Evolutionary conservation across 2,797 vertebrate genomes (phyloP), one percentile per base, ranked within the genome.

Genomic region (Typhlichthys subterraneus): DNA sequence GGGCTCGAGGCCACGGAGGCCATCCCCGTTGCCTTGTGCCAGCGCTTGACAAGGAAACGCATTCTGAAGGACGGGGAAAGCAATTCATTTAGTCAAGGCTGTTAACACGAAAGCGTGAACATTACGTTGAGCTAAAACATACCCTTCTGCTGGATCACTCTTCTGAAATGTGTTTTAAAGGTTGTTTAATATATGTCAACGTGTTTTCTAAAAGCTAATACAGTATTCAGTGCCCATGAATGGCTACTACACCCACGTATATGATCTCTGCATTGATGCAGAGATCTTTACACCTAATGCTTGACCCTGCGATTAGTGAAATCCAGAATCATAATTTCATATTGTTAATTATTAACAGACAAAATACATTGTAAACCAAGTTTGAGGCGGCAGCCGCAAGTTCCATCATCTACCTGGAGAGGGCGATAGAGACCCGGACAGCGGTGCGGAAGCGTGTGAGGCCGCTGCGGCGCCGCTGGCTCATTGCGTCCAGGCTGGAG

Each of bases 21-120:
- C 76, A 92, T 90, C 71, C 92, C 93, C 0, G 95, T 92, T 7
- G 95, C 90, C 79, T 92, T 94, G 65, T 97, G 94, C 98, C 98
- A 99, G 4, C 97, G 92, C 69, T 87, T 95, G 69, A 98, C 96
- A 49, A 99, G 91, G 82, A 97, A 98, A 83, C 93, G 96, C 97
- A 99, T 98, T 81, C 98, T 99, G 81, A 52, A 1, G 14, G 47
- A 56, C 31, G 10, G 12, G 3, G 29, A 58, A 49, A n/a, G 48
- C 12, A 54, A 33, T 47, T 15, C 4, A 6, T 45, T 60, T 50
- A 9, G 10, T 48, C 5, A 48, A 47, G 17, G 46, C 13, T 14
- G 29, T 23, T 8, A 14, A 4, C 47, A 11, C 6, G 15, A 5
- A 1, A 19, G 15, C 15, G 14, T 56, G 54, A 14, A 10, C 15